These are phyloP conservation scores for Heloderma charlesbogerti DNA, from an alignment of 2,113 vertebrate species.

Conservation along the genomic window DNA sequence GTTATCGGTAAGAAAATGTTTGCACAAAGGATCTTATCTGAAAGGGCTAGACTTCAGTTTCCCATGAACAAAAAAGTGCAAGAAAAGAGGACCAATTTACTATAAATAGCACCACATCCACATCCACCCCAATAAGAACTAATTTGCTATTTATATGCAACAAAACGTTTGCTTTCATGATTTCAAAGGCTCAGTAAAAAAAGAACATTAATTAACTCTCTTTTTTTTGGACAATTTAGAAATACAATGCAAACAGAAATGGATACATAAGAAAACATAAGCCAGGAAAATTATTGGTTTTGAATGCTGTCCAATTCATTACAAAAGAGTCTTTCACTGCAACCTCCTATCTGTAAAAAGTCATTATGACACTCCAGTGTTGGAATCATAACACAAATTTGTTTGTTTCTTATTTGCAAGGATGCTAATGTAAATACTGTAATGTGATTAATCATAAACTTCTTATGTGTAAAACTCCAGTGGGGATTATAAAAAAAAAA, in stretches of 20 bases:
- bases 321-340: neutral
- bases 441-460: neutral
- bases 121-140: neutral
- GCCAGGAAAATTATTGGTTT: neutral
- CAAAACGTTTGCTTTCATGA: neutral
- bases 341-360: neutral
- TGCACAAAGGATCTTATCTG: slow-evolving; percentile 13
- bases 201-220: slow-evolving; percentile 13
- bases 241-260: slow-evolving; percentile 4
- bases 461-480: slow-evolving; percentile 7
- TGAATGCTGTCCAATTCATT: neutral
- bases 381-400: slow-evolving; percentile 4
- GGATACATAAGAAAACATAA: neutral
- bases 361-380: neutral
- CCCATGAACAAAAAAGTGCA: neutral
- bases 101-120: neutral
- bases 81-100: neutral
- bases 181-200: slow-evolving; percentile 6
- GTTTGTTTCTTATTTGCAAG: neutral
- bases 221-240: neutral
- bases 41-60: neutral
- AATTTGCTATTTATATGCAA: neutral
- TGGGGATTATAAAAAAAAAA: neutral
- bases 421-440: neutral
- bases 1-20: neutral